Evolutionary conservation across 1,140 invertebrate genomes (phyloP).

Genomic region (Anastatus disparis): DNA sequence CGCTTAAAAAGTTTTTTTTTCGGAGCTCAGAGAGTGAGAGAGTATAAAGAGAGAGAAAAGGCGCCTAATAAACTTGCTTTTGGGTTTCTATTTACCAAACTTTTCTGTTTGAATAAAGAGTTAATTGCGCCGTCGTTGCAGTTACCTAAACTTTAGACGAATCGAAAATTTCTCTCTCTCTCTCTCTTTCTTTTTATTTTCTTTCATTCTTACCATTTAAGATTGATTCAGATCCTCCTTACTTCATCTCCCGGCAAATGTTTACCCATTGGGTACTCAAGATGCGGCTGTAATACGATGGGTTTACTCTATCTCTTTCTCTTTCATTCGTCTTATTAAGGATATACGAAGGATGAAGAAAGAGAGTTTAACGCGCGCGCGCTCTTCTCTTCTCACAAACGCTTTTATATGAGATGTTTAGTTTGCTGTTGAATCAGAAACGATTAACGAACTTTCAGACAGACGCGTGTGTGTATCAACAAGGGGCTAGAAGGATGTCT

Average conservation of each 20-base stretch:
- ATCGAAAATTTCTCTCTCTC: slow-evolving; percentile 11
- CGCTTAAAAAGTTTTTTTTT: background rate
- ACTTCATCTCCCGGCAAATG: no score
- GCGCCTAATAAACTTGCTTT: slow-evolving; percentile 29
- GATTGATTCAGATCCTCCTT: no score
- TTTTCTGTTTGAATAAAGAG: slow-evolving; percentile 41
- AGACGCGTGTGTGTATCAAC: no score
- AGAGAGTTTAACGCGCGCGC: no score
- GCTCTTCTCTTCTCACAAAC: no score
- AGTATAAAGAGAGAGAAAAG: background rate
- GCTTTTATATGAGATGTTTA: slow-evolving; percentile 21
- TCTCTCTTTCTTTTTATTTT: no score
- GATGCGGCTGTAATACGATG: background rate
- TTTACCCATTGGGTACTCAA: background rate
- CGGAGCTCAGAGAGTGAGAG: background rate
- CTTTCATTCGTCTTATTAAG: no score
- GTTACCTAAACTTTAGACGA: background rate
- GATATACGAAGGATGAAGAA: no score
- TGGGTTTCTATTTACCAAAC: slow-evolving; percentile 32
- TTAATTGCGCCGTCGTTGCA: slow-evolving; percentile 21
- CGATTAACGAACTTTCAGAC: no score
- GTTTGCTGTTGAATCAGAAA: slow-evolving; percentile 3
- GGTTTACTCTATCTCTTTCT: no score
- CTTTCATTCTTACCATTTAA: no score
- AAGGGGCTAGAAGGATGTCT: no score